Evolutionary conservation across 2,888 invertebrate species (phyloP), one percentile per base, ranked within the genome.

Genomic region (Tanytarsus gracilentus): DNA sequence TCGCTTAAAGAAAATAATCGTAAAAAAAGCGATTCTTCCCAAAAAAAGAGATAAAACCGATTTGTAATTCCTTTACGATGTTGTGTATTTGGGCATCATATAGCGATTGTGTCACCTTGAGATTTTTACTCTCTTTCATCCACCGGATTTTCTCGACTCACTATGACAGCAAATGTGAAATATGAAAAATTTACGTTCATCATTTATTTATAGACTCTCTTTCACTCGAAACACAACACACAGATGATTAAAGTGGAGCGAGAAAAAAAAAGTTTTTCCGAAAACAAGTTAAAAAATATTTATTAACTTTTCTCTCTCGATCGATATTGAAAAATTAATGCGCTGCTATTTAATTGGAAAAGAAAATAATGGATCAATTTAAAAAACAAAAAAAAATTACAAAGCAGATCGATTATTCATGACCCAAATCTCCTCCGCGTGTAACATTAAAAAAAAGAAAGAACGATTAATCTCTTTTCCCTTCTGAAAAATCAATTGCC

Each of bases 21-120:
- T n/a, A n/a, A n/a, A n/a, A 25, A 49, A 49, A 49, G n/a, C 18
- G 16, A 9, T 39, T 49, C 49, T 25, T 49, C 26, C 49, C 18
- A 16, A 40, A 55, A 55, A 44, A 44, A 30, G 21, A 39, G 39
- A 55, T 55, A 55, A 55, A 53, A 55, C 55, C 55, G 33, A 55
- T 55, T 55, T 55, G 55, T 55, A 55, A 55, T 55, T 55, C 55
- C 40, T 55, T 55, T 55, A 55, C 55, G 55, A 55, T 26, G 33
- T 30, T 25, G 18, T 18, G 18, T 44, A 44, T 44, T 44, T 44
- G 16, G 44, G 44, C 2, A 11, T 44, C 23, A 23, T 44, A 44
- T 23, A 23, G 23, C 44, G 44, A 44, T 44, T 44, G 23, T 44
- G 44, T 44, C 44, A 44, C 44, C 44, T 44, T 23, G 4, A 14